Conservation (phyloP, 2,113 vertebrate species). For the Capreolus pygargus region DNA sequence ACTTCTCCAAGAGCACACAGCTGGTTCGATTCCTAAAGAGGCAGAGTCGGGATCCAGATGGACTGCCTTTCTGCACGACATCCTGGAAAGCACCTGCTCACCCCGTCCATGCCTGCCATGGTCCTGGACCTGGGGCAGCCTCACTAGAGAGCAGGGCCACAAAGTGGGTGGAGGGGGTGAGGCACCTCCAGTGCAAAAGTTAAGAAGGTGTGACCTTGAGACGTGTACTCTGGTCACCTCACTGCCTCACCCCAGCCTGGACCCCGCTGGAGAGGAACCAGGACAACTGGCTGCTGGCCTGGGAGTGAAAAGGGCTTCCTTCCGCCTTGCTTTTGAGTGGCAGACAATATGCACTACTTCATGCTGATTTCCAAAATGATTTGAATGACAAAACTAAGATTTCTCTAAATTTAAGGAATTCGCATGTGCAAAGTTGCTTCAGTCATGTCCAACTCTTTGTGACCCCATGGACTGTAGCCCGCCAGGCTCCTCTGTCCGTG, state of each 20-base stretch:
- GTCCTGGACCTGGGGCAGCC: background rate
- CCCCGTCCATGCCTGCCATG: too few species aligned
- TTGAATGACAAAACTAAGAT: background rate
- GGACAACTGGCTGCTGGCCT: background rate
- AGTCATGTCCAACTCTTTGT: background rate
- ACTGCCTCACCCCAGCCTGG: fast-evolving
- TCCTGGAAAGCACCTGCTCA: background rate
- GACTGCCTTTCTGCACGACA: fast-evolving
- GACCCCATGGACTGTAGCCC: background rate
- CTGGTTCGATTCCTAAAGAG: background rate
- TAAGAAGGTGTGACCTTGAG: background rate
- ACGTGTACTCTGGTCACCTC: fast-evolving
- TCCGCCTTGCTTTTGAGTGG: background rate
- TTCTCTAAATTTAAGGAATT: background rate
- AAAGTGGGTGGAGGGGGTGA: background rate
- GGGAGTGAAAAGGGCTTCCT: background rate
- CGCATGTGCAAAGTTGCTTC: background rate
- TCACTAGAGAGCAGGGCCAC: background rate
- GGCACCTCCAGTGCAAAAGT: background rate
- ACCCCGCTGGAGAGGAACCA: background rate
- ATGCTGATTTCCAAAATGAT: background rate
- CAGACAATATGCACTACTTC: background rate
- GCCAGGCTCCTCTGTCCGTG: background rate
- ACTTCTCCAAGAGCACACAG: background rate
- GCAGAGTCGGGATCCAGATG: background rate